A percentile compares a stretch with the other conserved stretches of the same genome.
These are phyloP conservation scores for Agriopis aurantiaria DNA, from an alignment of 2,888 invertebrate genomes.

Conservation along the genomic window DNA sequence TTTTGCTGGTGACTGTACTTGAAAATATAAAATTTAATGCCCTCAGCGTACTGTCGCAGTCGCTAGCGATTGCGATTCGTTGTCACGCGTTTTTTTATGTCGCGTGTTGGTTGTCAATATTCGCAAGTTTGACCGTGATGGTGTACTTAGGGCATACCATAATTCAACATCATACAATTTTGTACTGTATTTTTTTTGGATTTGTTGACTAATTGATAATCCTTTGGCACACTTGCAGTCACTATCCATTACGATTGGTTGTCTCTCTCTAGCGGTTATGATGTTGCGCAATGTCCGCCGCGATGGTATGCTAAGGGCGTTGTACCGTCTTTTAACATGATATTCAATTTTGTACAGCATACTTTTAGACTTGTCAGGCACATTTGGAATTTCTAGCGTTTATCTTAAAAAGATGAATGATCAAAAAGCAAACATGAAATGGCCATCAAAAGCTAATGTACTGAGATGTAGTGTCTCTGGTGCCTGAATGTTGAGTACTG, in stretches of 20 bases:
- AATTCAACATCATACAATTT: neutral
- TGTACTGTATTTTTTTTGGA: neutral
- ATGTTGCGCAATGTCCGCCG: neutral
- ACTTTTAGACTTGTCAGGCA: neutral
- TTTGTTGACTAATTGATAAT: neutral
- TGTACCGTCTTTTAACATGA: neutral
- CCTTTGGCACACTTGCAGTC: too few species aligned
- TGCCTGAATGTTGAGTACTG: slow-evolving; percentile 1
- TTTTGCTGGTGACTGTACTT: neutral
- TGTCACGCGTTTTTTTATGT: neutral
- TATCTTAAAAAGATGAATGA: neutral
- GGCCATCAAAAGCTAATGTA: neutral
- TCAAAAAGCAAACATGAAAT: neutral
- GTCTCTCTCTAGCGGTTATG: neutral
- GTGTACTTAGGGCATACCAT: neutral
- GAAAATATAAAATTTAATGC: neutral
- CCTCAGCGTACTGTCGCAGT: neutral
- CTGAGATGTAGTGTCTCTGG: slow-evolving; percentile 10
- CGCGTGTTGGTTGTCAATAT: neutral
- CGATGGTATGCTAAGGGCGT: neutral
- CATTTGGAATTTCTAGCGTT: neutral
- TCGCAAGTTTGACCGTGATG: neutral
- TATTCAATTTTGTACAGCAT: slow-evolving; percentile 4
- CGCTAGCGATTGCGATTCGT: neutral
- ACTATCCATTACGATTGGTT: neutral